Percentiles rank a stretch among this genome's conserved stretches.
Evolutionary conservation across 2,113 vertebrate species (phyloP).

Genomic region (Lampris incognitus): DNA sequence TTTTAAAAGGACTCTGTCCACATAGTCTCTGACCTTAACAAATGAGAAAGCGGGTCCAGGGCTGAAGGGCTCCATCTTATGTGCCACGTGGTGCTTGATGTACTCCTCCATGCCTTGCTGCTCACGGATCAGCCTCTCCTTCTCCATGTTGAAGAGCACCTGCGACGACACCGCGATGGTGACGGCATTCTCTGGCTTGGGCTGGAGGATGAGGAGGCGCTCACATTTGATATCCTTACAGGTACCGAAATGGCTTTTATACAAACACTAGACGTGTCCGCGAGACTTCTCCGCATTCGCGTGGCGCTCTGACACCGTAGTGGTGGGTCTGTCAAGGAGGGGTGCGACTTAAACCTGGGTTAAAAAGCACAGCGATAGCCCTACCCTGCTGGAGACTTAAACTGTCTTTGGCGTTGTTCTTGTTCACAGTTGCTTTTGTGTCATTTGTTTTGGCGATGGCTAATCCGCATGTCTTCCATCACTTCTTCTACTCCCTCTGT

Average conservation of each 20-base stretch:
- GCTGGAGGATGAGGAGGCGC: conserved; percentile 72
- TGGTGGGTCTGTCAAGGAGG: too few species aligned
- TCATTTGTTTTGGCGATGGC: too few species aligned
- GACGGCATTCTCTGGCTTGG: conserved; percentile 91
- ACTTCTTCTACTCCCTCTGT: too few species aligned
- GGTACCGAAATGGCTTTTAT: not conserved
- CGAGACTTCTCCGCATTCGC: too few species aligned
- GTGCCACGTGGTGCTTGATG: conserved; percentile 91
- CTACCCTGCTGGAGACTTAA: too few species aligned
- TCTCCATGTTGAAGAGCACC: conserved; percentile 95
- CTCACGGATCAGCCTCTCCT: conserved; percentile 90
- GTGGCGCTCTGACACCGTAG: too few species aligned
- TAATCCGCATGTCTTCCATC: too few species aligned
- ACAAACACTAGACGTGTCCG: too few species aligned
- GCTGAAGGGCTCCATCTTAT: conserved; percentile 89
- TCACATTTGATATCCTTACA: not conserved
- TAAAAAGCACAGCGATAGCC: too few species aligned
- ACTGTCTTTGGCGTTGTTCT: too few species aligned
- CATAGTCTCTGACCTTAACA: conserved; percentile 85
- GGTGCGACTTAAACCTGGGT: too few species aligned
- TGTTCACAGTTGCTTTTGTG: too few species aligned
- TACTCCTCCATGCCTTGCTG: conserved; percentile 93
- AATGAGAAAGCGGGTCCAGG: conserved; percentile 95
- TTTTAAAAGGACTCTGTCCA: not conserved
- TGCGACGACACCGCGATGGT: conserved; percentile 93